Base-by-base conservation (phyloP, 2,797 vertebrate species). In the Sebastes trivittatus region DNA sequence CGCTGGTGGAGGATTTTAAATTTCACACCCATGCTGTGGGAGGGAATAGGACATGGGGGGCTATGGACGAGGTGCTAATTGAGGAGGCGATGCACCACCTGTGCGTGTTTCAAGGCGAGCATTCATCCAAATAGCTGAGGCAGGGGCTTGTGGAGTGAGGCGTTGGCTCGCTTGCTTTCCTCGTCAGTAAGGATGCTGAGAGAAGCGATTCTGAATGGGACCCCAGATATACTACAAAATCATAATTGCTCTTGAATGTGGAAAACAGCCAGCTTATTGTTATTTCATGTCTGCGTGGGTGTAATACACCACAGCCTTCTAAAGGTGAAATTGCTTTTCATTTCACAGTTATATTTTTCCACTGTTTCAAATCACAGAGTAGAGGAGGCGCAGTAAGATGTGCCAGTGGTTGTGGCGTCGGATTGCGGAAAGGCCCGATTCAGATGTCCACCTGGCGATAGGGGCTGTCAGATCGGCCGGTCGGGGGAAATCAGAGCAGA, bases 21-120 rank as follows among this genome's bases (percentile, higher is more conserved):
- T 87, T 87, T 90, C 88, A 89, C 82, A 83, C 87, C 20, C 74
- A 56, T 79, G 58, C 83, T 77, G 87, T 61, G 80, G 72, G 81
- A 89, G 78, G 80, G 82, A 90, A 77, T 71, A 13, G 77, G 80
- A 79, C 84, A 87, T 66, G 62, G 82, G 85, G 70, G 78, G 77
- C 64, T 88, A 72, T 83, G 84, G 90, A 89, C 64, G 75, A 86
- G 80, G 84, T 89, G 87, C 90, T 95, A 95, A 95, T 95, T 95
- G 90, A 90, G 83, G 86, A 92, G 86, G 88, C 68, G 70, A 86
- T 79, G 49, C 82, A 82, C 89, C 76, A 85, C 88, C 88, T 87
- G 80, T 84, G 66, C 75, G 86, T 87, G 72, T 56, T 87, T 63
- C 75, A 82, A 74, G 76, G 70, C 8, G 2, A 85, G 79, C 69